Base-by-base conservation (phyloP, 1,140 invertebrate genomes). In the Neuroterus valhalla region DNA sequence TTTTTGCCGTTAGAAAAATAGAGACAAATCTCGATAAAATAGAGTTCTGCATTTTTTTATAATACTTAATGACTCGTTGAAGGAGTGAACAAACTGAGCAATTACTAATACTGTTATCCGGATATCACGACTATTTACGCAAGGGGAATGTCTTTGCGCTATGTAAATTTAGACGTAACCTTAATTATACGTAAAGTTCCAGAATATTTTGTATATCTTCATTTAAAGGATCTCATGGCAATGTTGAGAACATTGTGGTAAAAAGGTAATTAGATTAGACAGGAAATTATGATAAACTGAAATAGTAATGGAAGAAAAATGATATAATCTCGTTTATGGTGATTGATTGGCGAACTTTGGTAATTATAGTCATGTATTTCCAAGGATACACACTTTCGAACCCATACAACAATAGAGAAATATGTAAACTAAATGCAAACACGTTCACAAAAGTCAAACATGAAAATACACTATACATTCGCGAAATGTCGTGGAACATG, bases 331-430 rank as follows among this genome's bases (percentile, higher is more conserved):
- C 31, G 31, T 38, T 38, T 10, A 38, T 62, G 23, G 55, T 62
- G 55, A 62, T 15, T 62, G 55, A 62, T 62, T 62, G 55, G 55
- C 55, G 55, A 62, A 62, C 55, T 14, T 38, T 62, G 55, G 55
- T 62, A 62, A 62, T 62, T 62, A 79, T 82, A 78, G 78, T 74
- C 79, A 81, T 81, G 81, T 84, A 84, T 85, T 85, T 85, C 81
- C 81, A 85, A 71, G 77, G 78, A 82, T 76, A 82, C 68, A 78
- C 70, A 83, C 74, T 85, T 82, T 81, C 79, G 79, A 85, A 82
- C 79, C 82, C 83, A 82, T 83, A 85, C 76, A 81, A 38, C 81
- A 73, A 76, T 79, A 79, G 75, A 74, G 68, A 76, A 50, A 62
- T 62, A 62, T 23, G 55, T 62, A 62, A 62, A 62, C 31, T 62